A percentile compares a stretch with the other conserved stretches of the same genome.
These are phyloP conservation scores for Pipistrellus nathusii DNA, from an alignment of 2,797 vertebrate genomes.

Conservation along the genomic window DNA sequence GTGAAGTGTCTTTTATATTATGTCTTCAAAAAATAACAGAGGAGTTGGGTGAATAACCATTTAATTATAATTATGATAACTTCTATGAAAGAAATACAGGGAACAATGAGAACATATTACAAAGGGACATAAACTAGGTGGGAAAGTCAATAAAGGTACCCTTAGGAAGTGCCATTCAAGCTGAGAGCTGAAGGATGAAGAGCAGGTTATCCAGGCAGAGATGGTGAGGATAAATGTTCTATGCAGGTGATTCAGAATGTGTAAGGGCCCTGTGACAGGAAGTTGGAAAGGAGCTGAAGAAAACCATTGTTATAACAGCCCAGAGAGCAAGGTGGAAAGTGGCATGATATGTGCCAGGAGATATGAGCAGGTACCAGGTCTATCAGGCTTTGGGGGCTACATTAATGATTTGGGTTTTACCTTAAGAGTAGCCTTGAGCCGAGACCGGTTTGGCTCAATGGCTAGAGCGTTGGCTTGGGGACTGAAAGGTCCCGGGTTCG, in stretches of 20 bases:
- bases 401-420: background rate
- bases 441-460: no score
- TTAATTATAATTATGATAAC: conserved; percentile 27
- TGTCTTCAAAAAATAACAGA: conserved; percentile 17
- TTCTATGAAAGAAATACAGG: background rate
- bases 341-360: background rate
- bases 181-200: background rate
- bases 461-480: no score
- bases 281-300: background rate
- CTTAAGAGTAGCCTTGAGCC: no score
- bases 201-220: background rate
- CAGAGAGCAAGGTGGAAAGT: background rate
- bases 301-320: background rate
- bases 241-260: background rate
- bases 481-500: no score
- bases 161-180: background rate
- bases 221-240: background rate
- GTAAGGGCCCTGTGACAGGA: background rate
- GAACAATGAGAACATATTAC: background rate
- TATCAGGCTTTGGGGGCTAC: background rate
- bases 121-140: background rate
- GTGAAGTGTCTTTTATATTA: background rate
- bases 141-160: background rate
- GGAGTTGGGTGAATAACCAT: background rate
- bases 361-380: no score